Conservation (phyloP, 2,797 vertebrate species). For the Malurus leucopterus region DNA sequence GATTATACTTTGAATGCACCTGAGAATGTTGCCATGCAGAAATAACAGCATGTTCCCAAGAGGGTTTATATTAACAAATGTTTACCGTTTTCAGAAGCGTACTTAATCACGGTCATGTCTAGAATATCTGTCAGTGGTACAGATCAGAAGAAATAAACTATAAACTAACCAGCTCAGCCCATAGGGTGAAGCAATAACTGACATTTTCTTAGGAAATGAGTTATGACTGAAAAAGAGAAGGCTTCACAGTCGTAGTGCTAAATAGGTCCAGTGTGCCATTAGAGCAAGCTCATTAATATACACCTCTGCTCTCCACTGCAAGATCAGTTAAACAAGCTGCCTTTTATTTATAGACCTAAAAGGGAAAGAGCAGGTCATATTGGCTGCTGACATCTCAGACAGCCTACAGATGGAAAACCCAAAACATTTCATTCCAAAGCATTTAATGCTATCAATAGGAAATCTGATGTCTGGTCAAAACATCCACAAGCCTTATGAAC, state of each 20-base stretch:
- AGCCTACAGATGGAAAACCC: conserved; percentile 74
- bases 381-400: conserved; percentile 75
- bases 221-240: conserved; percentile 82
- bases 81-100: conserved; percentile 42
- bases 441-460: conserved; percentile 63
- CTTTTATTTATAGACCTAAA: conserved; percentile 73
- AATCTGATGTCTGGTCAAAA: conserved; percentile 65
- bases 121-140: conserved; percentile 72
- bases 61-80: conserved; percentile 49
- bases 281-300: conserved; percentile 80
- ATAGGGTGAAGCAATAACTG: conserved; percentile 67
- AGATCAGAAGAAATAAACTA: conserved; percentile 81
- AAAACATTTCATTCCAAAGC: conserved; percentile 63
- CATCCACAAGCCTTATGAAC: conserved; percentile 37
- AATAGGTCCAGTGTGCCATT: conserved; percentile 81
- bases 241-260: conserved; percentile 66
- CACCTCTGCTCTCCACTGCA: conserved; percentile 63
- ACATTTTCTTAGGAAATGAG: conserved; percentile 85
- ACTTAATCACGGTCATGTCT: conserved; percentile 65
- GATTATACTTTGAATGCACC: conserved; percentile 36
- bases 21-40: conserved; percentile 26
- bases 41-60: conserved; percentile 17
- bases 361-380: conserved; percentile 65
- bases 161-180: conserved; percentile 56
- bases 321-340: conserved; percentile 78